These are phyloP conservation scores for Trachelus iudaicus DNA, from an alignment of 2,888 invertebrate genomes.

Conservation along the genomic window DNA sequence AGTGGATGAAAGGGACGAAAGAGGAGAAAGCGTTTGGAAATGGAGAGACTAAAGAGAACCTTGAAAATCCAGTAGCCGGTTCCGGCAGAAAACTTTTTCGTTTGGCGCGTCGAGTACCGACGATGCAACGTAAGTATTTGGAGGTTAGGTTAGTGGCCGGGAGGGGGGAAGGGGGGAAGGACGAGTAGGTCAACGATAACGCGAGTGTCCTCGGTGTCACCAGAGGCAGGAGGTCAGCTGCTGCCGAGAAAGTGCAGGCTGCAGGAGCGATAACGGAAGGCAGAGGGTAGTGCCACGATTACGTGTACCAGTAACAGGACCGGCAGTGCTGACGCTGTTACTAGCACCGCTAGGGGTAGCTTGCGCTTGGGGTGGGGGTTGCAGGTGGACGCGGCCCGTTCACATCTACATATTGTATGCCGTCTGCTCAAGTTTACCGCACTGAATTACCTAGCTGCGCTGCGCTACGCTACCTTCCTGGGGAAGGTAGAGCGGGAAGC, in stretches of 20 bases:
- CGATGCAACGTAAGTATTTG: background rate
- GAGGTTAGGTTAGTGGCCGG: background rate
- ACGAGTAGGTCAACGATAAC: background rate
- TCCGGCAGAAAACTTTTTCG: background rate
- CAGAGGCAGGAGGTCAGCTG: background rate
- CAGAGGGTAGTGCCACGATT: background rate
- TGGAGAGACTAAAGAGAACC: background rate
- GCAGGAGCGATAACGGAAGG: background rate
- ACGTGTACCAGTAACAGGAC: background rate
- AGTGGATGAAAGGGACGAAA: background rate
- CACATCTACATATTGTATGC: slow-evolving; percentile 46
- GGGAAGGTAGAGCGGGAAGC: slow-evolving; percentile 2
- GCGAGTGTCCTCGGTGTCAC: background rate
- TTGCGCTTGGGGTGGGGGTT: slow-evolving; percentile 11
- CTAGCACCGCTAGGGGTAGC: background rate
- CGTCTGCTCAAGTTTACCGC: slow-evolving; percentile 42
- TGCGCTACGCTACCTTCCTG: slow-evolving; percentile 18
- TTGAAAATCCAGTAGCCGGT: background rate
- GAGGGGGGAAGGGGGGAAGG: background rate
- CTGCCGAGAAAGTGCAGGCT: background rate
- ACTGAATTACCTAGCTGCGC: slow-evolving; percentile 41
- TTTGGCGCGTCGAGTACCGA: background rate
- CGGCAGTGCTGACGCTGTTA: no score
- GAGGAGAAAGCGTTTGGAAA: background rate
- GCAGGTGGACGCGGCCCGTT: slow-evolving; percentile 32